A percentile compares a stretch with the other conserved stretches of the same genome.
These are phyloP conservation scores for Dryobates pubescens DNA, from an alignment of 2,797 vertebrate genomes.

Conservation along the genomic window DNA sequence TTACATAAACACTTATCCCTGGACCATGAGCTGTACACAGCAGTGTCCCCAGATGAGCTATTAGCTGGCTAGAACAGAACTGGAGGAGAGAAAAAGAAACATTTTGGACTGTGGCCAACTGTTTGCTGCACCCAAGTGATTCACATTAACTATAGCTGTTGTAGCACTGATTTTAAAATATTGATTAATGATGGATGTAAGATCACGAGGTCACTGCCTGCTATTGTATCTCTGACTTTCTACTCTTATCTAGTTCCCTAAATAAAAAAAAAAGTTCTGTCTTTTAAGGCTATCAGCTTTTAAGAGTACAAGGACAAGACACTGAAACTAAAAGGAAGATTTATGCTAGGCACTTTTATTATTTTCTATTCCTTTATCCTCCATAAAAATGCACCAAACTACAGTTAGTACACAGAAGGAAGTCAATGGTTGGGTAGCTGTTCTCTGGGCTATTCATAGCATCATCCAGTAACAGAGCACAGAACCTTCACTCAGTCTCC, in stretches of 20 bases:
- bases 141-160: background rate
- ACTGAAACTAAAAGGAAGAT: background rate
- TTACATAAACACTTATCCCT: background rate
- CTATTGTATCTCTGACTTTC: background rate
- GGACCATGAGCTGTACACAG: background rate
- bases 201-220: background rate
- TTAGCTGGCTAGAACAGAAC: background rate
- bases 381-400: background rate
- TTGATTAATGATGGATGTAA: constrained; percentile 17
- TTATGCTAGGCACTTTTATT: background rate
- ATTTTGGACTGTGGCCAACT: constrained; percentile 18
- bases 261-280: background rate
- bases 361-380: background rate
- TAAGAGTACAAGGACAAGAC: background rate
- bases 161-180: constrained; percentile 34
- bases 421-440: accelerated
- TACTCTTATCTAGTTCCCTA: background rate
- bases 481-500: background rate
- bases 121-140: constrained; percentile 17
- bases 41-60: background rate
- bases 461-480: background rate
- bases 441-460: background rate
- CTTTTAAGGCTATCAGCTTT: background rate
- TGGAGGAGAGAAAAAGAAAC: background rate
- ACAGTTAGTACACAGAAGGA: background rate